Evolutionary conservation across 2,888 invertebrate genomes (phyloP), one percentile per base, ranked within the genome.

Genomic region (Eupithecia centaureata): DNA sequence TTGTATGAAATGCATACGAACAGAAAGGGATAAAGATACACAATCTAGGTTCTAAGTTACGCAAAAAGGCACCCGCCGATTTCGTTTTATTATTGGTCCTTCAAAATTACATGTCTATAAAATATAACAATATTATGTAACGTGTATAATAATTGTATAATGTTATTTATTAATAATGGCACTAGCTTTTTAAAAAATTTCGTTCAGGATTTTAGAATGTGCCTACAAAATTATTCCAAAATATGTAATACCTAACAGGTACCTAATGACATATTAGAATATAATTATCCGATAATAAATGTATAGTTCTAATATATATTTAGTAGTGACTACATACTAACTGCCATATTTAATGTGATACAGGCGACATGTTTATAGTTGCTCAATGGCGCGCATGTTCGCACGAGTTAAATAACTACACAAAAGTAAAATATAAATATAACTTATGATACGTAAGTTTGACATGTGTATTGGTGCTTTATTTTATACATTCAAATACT

Each of bases 401-500:
- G 87, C 89, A 88, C 90, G 90, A 90, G 88, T 89, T 90, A 56
- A 83, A 86, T 79, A 42, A 81, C 79, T 76, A 80, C 82, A 85
- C 77, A 82, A 85, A 86, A 85, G 85, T 78, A 81, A 84, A 63
- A 74, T 81, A 82, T 85, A 77, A 78, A 81, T 83, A 83, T 77
- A 74, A 81, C 79, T 85, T 86, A 86, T 66, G 65, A 62, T 73
- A 75, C 75, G 83, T 88, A 86, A 70, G 79, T 82, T 84, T 81
- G 80, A 86, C 80, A 78, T 83, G 72, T 74, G 67, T 65, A 75
- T 75, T 72, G 73, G 72, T 75, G 73, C 73, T 70, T 71, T 66
- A 71, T 59, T 70, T 71, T 66, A 71, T 59, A 69, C 69, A 69
- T 69, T 69, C 62, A 71, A 68, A 72, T 75, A 73, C 69, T 70